Conservation (phyloP, 2,113 vertebrate species). For the Centropus unirufus region DNA sequence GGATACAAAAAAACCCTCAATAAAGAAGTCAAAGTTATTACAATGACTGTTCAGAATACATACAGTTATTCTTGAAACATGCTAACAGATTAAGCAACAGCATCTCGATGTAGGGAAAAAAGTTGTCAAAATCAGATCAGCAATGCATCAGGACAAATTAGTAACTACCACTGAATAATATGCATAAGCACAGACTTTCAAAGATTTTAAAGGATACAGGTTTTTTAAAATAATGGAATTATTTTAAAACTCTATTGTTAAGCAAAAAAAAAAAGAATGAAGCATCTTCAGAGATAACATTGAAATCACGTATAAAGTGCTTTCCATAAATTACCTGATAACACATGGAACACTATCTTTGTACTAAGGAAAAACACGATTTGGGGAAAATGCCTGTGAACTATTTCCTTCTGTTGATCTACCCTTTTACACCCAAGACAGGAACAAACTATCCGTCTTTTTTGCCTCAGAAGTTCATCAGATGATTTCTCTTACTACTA, state of each 20-base stretch:
- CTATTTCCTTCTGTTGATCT: not conserved
- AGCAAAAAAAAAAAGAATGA: not conserved
- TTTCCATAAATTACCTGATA: not conserved
- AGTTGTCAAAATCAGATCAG: not conserved
- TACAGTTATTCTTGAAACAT: not conserved
- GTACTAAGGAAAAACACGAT: not conserved
- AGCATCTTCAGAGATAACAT: not conserved
- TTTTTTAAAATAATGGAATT: not conserved
- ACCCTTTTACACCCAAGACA: not conserved
- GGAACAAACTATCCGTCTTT: not conserved
- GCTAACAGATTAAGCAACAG: not conserved
- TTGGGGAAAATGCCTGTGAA: not conserved
- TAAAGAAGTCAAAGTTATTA: conserved; percentile 32
- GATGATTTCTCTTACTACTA: not conserved
- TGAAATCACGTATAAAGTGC: not conserved
- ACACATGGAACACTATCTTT: not conserved
- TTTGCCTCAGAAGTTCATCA: not conserved
- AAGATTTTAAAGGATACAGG: not conserved
- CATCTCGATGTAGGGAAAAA: not conserved
- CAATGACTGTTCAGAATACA: not conserved
- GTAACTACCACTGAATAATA: not conserved
- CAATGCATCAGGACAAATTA: not conserved
- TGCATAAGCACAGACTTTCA: not conserved
- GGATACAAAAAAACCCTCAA: conserved; percentile 26
- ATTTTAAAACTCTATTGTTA: not conserved